Percentiles rank a stretch among this genome's conserved stretches.
Evolutionary conservation across 2,888 invertebrate species (phyloP).

Genomic region (Sphinx pinastri): DNA sequence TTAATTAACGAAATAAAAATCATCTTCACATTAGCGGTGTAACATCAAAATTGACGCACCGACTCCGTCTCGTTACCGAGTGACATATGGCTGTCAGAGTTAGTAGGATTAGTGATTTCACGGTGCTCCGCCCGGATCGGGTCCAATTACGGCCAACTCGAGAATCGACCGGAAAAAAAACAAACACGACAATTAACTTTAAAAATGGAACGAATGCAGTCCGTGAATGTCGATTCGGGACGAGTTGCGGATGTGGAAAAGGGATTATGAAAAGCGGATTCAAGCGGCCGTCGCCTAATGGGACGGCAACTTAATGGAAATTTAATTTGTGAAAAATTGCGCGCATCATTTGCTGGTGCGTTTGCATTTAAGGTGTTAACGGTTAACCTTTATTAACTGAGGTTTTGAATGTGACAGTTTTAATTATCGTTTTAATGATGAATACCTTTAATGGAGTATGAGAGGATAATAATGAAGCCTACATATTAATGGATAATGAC

Average conservation of each 20-base stretch:
- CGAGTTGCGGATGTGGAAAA: constrained; percentile 51
- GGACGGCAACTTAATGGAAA: constrained; percentile 22
- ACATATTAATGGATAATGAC: no score
- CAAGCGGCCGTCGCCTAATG: constrained; percentile 29
- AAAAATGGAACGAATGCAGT: constrained; percentile 66
- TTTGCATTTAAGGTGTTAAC: constrained; percentile 13
- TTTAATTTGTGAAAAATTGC: constrained; percentile 20
- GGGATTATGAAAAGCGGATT: constrained; percentile 54
- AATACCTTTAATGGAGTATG: not conserved
- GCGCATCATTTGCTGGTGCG: constrained; percentile 10
- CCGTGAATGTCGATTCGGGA: constrained; percentile 58
- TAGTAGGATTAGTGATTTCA: constrained; percentile 83
- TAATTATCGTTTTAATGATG: not conserved
- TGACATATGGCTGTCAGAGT: constrained; percentile 84
- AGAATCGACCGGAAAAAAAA: constrained; percentile 67
- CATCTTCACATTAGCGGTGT: not conserved
- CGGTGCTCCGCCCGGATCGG: constrained; percentile 70
- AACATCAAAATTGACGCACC: not conserved
- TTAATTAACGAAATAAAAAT: not conserved
- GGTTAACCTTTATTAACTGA: not conserved
- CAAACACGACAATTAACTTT: constrained; percentile 66
- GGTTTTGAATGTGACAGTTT: not conserved
- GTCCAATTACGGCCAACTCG: constrained; percentile 79
- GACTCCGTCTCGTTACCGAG: constrained; percentile 64
- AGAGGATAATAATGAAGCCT: not conserved